Conservation (phyloP, 2,888 invertebrate genomes). For the Torymus aiolomorphi region DNA sequence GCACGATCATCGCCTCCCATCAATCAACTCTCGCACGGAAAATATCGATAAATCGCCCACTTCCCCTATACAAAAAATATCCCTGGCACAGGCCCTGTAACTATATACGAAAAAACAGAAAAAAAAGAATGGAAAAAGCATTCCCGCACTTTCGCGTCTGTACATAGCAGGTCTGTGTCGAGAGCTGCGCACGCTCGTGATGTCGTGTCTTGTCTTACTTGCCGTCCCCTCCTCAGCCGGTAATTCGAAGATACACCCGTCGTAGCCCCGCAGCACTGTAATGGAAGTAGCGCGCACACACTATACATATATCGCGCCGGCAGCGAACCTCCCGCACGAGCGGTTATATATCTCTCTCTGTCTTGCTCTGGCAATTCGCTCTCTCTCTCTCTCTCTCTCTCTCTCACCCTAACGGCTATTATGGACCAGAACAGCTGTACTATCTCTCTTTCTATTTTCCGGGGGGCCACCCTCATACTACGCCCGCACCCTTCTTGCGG, state of each 20-base stretch:
- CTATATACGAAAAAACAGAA: neutral
- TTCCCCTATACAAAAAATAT: no score
- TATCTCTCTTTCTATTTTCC: conserved; percentile 21
- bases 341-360: no score
- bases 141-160: neutral
- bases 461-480: neutral
- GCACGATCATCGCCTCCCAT: conserved; percentile 34
- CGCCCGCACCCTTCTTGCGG: neutral
- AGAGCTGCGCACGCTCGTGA: neutral
- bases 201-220: neutral
- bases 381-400: neutral
- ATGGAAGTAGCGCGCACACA: conserved; percentile 16
- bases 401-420: conserved; percentile 3
- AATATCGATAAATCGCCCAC: conserved; percentile 29
- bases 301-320: no score
- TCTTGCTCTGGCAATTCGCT: neutral
- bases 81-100: neutral
- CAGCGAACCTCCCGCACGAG: no score
- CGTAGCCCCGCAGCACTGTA: neutral
- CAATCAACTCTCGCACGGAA: conserved; percentile 17
- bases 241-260: conserved; percentile 30
- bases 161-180: neutral
- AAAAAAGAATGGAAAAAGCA: neutral
- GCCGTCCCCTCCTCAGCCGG: neutral
- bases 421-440: conserved; percentile 45